Evolutionary conservation across 1,140 invertebrate species (phyloP), one percentile per base, ranked within the genome.

Genomic region (Aphis gossypii): DNA sequence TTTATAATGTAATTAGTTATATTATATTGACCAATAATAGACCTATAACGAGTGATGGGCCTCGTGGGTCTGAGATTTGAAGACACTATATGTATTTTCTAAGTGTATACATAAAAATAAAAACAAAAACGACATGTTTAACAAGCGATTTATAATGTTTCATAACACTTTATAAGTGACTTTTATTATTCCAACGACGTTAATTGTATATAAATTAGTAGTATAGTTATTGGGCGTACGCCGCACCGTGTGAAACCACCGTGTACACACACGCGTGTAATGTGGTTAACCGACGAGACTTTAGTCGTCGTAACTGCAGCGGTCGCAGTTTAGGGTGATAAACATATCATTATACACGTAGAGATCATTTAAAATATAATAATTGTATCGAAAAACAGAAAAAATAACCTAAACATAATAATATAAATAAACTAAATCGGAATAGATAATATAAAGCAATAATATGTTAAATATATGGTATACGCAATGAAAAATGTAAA

Each of bases 171-270:
- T 76, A 76, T 76, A 41, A 41, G 38, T 41, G 83, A 41, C 83
- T 83, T 84, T 84, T 84, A 84, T 84, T 44, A 41, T 84, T 44
- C 35, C 41, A 30, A 84, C 83, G 23, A 41, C 83, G 38, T 84
- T 84, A 84, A 84, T 41, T 84, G 41, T 87, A 35, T 87, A 87
- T 46, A 87, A 87, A 38, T 83, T 41, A 76, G 38, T 83, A 83
- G 38, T 41, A 83, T 41, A 86, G 38, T 41, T 86, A 86, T 41
- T 86, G 38, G 38, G 23, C 41, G 38, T 86, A 86, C 41, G 83
- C 44, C 11, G 5, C 86, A n/a, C 25, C 25, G 18, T 35, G 44
- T 87, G n/a, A 87, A 87, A 46, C 84, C 44, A 46, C 44, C 44
- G 14, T 76, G 60, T 35, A 76, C 41, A 20, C 84, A 86, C 25